Conservation (phyloP, 2,888 invertebrate genomes). For the Lissonota sp. region DNA sequence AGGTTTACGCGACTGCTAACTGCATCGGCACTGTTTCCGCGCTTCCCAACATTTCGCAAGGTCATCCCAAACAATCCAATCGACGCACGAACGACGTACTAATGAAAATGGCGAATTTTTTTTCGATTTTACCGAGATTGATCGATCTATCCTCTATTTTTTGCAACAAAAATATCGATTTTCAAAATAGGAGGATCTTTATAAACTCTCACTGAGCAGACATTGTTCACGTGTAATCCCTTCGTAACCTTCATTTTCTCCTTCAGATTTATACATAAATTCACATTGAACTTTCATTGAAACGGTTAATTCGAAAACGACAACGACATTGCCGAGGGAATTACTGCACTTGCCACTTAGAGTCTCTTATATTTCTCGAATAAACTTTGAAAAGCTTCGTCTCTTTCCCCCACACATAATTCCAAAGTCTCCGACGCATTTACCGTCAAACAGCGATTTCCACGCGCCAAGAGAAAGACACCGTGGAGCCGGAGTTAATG, state of each 20-base stretch:
- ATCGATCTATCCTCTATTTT: too few relatives aligned
- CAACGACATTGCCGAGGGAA: constrained; percentile 28
- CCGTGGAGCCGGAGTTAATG: constrained; percentile 74
- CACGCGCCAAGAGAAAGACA: constrained; percentile 43
- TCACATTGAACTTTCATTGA: constrained; percentile 30
- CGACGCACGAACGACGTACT: too few relatives aligned
- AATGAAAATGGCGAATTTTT: too few relatives aligned
- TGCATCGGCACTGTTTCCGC: neutral
- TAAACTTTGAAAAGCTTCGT: constrained; percentile 60
- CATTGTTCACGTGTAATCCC: neutral
- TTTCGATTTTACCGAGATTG: too few relatives aligned
- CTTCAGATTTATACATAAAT: neutral
- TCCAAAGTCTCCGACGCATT: constrained; percentile 40
- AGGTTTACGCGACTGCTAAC: constrained; percentile 22
- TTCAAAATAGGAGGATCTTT: neutral
- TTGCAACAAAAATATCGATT: too few relatives aligned
- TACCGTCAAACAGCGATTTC: constrained; percentile 45
- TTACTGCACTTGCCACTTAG: constrained; percentile 56
- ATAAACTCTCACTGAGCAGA: constrained; percentile 2
- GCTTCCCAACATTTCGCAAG: constrained; percentile 21
- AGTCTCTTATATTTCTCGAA: constrained; percentile 13
- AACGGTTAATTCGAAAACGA: constrained; percentile 35
- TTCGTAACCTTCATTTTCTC: neutral
- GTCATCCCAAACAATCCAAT: neutral
- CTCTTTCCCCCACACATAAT: neutral